Percentiles rank a stretch among this genome's conserved stretches.
phyloP scores from a whole-genome alignment of 2,888 invertebrate species.

The Agonum fuliginosum region DNA sequence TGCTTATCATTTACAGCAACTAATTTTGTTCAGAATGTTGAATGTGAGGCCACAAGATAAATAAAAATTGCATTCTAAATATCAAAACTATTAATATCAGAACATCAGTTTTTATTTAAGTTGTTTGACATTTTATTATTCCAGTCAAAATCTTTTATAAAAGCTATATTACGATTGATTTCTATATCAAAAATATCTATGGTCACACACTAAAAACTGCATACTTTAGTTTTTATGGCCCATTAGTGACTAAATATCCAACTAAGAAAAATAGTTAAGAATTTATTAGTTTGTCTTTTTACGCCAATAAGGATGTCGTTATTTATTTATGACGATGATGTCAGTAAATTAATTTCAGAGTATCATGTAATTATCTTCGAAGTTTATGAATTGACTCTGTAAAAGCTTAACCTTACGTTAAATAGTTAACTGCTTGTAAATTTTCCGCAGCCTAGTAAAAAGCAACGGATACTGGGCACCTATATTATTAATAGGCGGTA shows the following conservation, averaged over 20 bases:
- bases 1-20: no score
- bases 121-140: no score
- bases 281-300: constrained; percentile 53
- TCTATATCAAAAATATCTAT: constrained; percentile 15
- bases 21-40: neutral
- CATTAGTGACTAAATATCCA: constrained; percentile 8
- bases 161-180: no score
- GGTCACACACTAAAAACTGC: constrained; percentile 4
- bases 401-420: constrained; percentile 15
- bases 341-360: constrained; percentile 41
- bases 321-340: constrained; percentile 49
- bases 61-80: constrained; percentile 15
- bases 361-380: constrained; percentile 44
- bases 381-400: constrained; percentile 39
- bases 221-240: constrained; percentile 1
- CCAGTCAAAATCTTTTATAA: no score
- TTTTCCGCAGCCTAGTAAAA: neutral
- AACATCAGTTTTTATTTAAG: no score
- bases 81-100: neutral
- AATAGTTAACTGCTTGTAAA: neutral
- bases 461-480: neutral
- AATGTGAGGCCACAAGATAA: constrained; percentile 8
- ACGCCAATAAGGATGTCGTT: constrained; percentile 57
- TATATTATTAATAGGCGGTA: neutral
- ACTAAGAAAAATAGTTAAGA: constrained; percentile 38